Conservation (phyloP, 2,888 invertebrate species). For the Pyrgus malvae region DNA sequence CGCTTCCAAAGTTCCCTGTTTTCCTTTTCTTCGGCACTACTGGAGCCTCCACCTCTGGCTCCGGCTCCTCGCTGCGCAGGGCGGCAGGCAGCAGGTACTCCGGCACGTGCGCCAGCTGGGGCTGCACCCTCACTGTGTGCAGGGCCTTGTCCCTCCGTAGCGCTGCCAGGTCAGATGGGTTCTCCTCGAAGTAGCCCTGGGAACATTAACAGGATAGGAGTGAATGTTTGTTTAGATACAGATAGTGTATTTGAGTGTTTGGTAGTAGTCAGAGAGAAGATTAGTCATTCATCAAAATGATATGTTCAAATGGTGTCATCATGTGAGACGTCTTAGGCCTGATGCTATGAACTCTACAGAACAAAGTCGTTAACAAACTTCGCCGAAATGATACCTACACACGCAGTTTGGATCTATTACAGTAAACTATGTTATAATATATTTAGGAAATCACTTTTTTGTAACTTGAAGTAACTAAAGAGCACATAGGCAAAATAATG, state of each 20-base stretch:
- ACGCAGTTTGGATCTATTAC: too few relatives aligned
- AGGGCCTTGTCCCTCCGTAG: constrained; percentile 92
- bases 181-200: constrained; percentile 94
- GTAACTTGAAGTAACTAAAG: too few relatives aligned
- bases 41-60: constrained; percentile 50
- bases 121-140: constrained; percentile 91
- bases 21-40: constrained; percentile 57
- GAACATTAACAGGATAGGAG: too few relatives aligned
- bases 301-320: constrained; percentile 58
- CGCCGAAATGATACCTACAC: too few relatives aligned
- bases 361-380: too few relatives aligned
- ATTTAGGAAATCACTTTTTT: too few relatives aligned
- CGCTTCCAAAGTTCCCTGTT: constrained; percentile 54
- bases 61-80: constrained; percentile 84
- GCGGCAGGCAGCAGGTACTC: constrained; percentile 94
- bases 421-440: too few relatives aligned
- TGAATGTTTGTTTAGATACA: too few relatives aligned
- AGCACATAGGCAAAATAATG: too few relatives aligned
- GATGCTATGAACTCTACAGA: too few relatives aligned
- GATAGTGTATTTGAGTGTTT: not conserved
- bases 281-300: constrained; percentile 74
- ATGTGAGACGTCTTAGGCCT: constrained; percentile 34
- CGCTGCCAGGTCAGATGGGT: constrained; percentile 92
- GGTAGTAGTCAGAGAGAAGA: constrained; percentile 72
- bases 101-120: constrained; percentile 94